These are phyloP conservation scores for Gulo gulo DNA, from an alignment of 2,113 vertebrate genomes.

Conservation along the genomic window DNA sequence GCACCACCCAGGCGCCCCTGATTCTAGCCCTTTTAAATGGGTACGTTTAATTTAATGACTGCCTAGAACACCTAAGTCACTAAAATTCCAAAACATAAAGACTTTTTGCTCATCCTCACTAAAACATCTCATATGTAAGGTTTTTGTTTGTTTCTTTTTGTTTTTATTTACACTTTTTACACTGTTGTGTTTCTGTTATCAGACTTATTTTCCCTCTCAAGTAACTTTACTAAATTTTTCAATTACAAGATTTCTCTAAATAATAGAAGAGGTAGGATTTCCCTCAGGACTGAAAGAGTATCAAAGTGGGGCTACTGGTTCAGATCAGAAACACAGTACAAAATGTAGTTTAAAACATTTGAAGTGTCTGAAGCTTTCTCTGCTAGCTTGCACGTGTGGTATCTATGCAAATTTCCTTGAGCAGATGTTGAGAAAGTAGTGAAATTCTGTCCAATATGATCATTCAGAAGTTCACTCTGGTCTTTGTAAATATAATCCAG, in stretches of 20 bases:
- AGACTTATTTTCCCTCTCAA: not conserved
- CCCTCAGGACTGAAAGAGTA: not conserved
- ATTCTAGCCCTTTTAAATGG: not conserved
- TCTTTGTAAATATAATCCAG: not conserved
- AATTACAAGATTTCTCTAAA: not conserved
- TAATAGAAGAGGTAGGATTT: not conserved
- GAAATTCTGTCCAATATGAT: slow-evolving; percentile 12
- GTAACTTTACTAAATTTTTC: not conserved
- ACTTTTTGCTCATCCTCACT: not conserved
- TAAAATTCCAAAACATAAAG: not conserved
- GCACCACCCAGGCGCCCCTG: no score
- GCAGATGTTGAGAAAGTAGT: slow-evolving; percentile 16
- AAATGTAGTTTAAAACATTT: not conserved
- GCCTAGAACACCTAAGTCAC: not conserved
- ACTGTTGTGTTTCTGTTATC: not conserved
- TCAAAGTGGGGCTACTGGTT: not conserved
- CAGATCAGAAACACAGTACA: not conserved
- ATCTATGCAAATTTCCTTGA: not conserved
- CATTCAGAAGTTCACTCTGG: slow-evolving; percentile 13
- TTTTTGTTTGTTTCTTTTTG: not conserved
- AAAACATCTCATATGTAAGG: not conserved
- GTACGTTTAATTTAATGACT: not conserved
- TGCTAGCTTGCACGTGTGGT: not conserved
- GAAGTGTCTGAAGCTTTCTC: not conserved
- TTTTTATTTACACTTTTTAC: not conserved